phyloP scores from a whole-genome alignment of 2,113 vertebrate genomes.

The Cyprinodon brontotheroides region DNA sequence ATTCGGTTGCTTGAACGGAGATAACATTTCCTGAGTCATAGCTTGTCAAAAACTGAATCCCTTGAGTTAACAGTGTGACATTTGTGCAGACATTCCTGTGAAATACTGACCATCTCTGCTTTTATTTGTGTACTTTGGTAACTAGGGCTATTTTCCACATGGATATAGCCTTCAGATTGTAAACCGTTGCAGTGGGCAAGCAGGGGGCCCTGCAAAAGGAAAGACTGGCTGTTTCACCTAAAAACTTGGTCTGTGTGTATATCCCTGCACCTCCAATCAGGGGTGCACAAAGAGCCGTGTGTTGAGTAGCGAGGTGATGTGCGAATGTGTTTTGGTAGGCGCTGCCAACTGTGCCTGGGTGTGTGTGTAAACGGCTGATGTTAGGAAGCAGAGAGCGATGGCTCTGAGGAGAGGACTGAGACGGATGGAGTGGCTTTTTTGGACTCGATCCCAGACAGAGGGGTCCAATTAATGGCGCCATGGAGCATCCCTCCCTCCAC shows the following conservation, averaged over 20 bases:
- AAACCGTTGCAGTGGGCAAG: slow-evolving; percentile 50
- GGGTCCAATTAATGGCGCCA: slow-evolving; percentile 63
- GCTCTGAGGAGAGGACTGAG: slow-evolving; percentile 51
- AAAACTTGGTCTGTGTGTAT: slow-evolving; percentile 48
- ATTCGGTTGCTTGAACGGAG: slow-evolving; percentile 62
- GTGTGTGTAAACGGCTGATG: slow-evolving; percentile 30
- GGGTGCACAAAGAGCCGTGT: slow-evolving; percentile 78
- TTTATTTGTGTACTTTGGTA: slow-evolving; percentile 77
- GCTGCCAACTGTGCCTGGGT: slow-evolving; percentile 62
- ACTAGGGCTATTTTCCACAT: slow-evolving; percentile 64
- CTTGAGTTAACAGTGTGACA: slow-evolving; percentile 70
- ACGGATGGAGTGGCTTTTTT: slow-evolving; percentile 62
- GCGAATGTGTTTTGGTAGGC: slow-evolving; percentile 71
- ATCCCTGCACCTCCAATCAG: slow-evolving; percentile 59
- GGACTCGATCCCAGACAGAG: slow-evolving; percentile 61
- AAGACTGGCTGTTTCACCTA: slow-evolving; percentile 66
- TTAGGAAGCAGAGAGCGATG: slow-evolving; percentile 36
- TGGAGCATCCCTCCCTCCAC: slow-evolving; percentile 52
- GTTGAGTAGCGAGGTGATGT: slow-evolving; percentile 74
- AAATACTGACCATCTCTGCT: slow-evolving; percentile 69
- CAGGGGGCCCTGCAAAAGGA: slow-evolving; percentile 59
- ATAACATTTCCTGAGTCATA: slow-evolving; percentile 60
- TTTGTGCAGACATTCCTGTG: slow-evolving; percentile 71
- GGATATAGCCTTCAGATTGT: slow-evolving; percentile 64
- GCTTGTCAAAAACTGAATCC: slow-evolving; percentile 61